Evolutionary conservation across 2,113 vertebrate genomes (phyloP).

Genomic region (Herpetotheres cachinnans): DNA sequence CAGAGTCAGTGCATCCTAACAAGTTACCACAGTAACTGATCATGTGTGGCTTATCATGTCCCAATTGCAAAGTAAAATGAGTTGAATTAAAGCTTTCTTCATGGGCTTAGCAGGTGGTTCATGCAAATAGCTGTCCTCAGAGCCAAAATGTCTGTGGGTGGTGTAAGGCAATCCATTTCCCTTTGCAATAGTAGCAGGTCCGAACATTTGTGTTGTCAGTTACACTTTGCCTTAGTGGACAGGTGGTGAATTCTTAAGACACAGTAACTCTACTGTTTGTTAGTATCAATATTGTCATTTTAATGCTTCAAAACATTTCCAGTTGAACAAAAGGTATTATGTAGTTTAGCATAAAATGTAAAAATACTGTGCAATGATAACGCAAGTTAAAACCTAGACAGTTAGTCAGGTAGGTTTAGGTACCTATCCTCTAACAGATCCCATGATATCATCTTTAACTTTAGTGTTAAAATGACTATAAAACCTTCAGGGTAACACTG

Average conservation of each 20-base stretch:
- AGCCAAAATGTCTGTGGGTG: not conserved
- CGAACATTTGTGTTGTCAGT: not conserved
- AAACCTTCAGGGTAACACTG: not conserved
- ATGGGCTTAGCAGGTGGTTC: not conserved
- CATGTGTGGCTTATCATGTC: not conserved
- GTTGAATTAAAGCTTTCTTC: not conserved
- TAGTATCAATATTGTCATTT: not conserved
- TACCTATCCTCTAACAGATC: not conserved
- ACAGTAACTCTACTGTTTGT: not conserved
- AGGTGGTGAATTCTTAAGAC: not conserved
- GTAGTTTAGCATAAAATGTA: not conserved
- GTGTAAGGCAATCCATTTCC: not conserved
- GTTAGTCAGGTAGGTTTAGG: not conserved
- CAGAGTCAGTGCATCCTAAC: not conserved
- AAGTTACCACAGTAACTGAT: not conserved
- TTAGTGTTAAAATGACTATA: not conserved
- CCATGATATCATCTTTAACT: not conserved
- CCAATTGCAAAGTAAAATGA: not conserved
- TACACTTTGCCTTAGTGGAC: not conserved
- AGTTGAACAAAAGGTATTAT: not conserved
- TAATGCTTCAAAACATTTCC: not conserved
- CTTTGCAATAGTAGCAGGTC: not conserved
- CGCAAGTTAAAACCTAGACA: not conserved
- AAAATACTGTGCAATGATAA: not conserved
- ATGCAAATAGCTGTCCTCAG: not conserved